A percentile compares a stretch with the other conserved stretches of the same genome.
Conservation (phyloP, 37 sponge, comb jelly and placozoan species). For the Cladorhizidae sp. region DNA sequence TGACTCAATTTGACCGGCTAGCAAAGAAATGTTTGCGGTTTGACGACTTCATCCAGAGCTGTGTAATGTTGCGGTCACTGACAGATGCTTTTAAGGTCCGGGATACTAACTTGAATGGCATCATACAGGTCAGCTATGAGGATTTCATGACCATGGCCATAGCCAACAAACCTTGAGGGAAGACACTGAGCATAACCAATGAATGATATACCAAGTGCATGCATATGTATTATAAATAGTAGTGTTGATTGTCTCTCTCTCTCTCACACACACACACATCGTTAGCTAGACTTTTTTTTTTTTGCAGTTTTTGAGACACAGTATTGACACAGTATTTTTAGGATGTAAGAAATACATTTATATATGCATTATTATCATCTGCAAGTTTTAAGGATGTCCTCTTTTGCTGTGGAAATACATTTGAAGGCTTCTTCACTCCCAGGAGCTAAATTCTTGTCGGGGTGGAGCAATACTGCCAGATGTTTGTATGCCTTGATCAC, state of each 20-base stretch:
- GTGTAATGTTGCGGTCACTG: constrained; percentile 76
- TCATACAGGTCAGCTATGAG: constrained; percentile 79
- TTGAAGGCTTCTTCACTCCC: constrained; percentile 97
- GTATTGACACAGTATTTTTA: too few relatives aligned
- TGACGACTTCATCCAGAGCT: constrained; percentile 88
- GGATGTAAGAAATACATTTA: too few relatives aligned
- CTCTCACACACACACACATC: too few relatives aligned
- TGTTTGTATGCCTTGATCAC: constrained; percentile 81
- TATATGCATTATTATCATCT: too few relatives aligned
- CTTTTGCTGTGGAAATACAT: constrained; percentile 68
- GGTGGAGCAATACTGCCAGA: constrained; percentile 88
- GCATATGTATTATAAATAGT: too few relatives aligned
- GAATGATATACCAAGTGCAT: too few relatives aligned
- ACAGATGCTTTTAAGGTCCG: constrained; percentile 79
- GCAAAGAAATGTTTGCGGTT: constrained; percentile 54
- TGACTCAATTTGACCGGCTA: constrained; percentile 57
- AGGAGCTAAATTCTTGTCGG: constrained; percentile 91
- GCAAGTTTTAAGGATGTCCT: constrained; percentile 45
- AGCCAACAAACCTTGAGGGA: constrained; percentile 70
- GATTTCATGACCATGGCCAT: constrained; percentile 92
- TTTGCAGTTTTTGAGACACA: too few relatives aligned
- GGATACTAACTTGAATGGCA: constrained; percentile 70
- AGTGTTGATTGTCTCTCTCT: too few relatives aligned
- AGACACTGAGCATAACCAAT: too few relatives aligned
- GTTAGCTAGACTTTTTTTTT: too few relatives aligned